phyloP scores from a whole-genome alignment of 2,888 invertebrate genomes.

The Leptura quadrifasciata region DNA sequence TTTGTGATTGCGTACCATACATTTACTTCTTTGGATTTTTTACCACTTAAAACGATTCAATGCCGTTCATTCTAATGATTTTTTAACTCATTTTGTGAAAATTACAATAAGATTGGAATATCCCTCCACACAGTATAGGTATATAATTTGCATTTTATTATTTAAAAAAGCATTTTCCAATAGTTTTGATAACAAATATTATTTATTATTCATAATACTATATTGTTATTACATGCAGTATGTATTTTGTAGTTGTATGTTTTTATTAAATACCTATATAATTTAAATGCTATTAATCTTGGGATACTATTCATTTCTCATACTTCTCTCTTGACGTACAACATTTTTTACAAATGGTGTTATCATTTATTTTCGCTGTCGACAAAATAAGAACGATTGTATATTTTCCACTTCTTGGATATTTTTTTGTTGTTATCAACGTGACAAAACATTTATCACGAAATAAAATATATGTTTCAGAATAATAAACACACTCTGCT shows the following conservation, averaged over 20 bases:
- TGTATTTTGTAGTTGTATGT: not conserved
- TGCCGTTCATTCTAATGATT: no score
- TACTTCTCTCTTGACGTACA: not conserved
- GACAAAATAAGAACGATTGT: not conserved
- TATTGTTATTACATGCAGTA: no score
- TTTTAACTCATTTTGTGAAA: no score
- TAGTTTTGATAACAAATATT: no score
- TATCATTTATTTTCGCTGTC: not conserved
- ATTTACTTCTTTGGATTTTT: no score
- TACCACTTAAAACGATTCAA: no score
- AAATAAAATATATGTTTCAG: not conserved
- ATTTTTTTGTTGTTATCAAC: not conserved
- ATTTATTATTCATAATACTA: no score
- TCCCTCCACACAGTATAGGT: no score
- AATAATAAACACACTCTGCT: not conserved
- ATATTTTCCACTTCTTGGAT: not conserved
- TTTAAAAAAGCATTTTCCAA: no score
- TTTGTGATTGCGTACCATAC: no score
- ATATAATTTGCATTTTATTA: no score
- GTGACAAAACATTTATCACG: not conserved
- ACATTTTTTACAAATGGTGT: not conserved
- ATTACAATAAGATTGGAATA: no score
- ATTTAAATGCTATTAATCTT: not conserved
- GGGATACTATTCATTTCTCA: not conserved
- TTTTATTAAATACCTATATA: not conserved